These are phyloP conservation scores for Hiodon tergisus DNA, from an alignment of 2,113 vertebrate species.

Conservation along the genomic window DNA sequence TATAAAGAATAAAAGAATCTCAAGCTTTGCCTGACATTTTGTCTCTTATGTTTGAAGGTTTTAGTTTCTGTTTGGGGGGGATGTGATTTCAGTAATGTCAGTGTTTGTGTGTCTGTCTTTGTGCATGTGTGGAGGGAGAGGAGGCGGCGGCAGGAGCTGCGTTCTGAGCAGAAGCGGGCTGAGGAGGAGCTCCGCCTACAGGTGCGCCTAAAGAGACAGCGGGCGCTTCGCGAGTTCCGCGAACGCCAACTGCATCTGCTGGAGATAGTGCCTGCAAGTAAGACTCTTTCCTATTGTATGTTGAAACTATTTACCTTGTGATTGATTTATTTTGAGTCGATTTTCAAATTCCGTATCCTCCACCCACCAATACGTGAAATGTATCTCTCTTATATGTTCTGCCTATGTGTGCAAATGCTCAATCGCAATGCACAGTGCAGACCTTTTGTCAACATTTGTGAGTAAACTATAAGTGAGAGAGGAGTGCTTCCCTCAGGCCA, in stretches of 20 bases:
- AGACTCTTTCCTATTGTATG: not conserved
- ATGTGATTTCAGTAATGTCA: not conserved
- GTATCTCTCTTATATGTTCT: too few relatives aligned
- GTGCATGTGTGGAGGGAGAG: slow-evolving; percentile 61
- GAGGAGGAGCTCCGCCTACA: slow-evolving; percentile 70
- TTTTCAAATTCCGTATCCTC: too few relatives aligned
- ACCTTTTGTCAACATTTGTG: not conserved
- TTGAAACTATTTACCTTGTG: not conserved
- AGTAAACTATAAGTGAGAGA: not conserved
- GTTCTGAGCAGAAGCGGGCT: slow-evolving; percentile 62
- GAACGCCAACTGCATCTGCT: slow-evolving; percentile 76
- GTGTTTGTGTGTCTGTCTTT: slow-evolving; percentile 15
- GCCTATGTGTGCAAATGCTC: too few relatives aligned
- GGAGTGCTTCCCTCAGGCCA: slow-evolving; percentile 51
- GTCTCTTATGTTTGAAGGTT: not conserved
- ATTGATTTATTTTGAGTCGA: too few relatives aligned
- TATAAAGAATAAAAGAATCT: too few relatives aligned
- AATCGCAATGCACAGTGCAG: too few relatives aligned
- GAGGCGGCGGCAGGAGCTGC: slow-evolving; percentile 56
- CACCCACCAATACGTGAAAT: too few relatives aligned
- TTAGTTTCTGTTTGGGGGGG: not conserved
- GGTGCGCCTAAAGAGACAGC: slow-evolving; percentile 74
- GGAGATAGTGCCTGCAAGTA: slow-evolving; percentile 81
- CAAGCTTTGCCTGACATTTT: not conserved
- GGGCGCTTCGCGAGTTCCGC: slow-evolving; percentile 77